Conservation (phyloP, 2,888 invertebrate species). For the Psylliodes chrysocephalus region DNA sequence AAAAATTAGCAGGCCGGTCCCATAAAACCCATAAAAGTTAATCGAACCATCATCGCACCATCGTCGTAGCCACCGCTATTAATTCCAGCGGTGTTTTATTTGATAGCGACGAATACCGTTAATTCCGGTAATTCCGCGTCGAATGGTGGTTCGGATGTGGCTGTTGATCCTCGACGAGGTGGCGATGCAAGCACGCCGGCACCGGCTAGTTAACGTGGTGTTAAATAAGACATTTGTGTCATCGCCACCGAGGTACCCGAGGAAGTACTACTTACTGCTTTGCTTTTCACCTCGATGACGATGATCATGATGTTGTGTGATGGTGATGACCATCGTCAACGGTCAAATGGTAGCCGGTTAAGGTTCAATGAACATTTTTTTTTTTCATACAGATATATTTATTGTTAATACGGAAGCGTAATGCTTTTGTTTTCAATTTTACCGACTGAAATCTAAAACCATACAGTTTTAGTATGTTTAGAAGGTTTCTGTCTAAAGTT, state of each 20-base stretch:
- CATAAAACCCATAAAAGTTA: constrained; percentile 20
- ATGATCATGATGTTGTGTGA: no score
- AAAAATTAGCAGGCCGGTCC: constrained; percentile 17
- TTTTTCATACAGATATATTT: background rate
- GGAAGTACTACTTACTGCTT: constrained; percentile 17
- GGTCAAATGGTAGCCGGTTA: background rate
- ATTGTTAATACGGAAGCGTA: no score
- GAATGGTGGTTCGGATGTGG: constrained; percentile 21
- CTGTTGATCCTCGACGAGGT: constrained; percentile 33
- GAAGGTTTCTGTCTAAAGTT: no score
- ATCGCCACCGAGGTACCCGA: constrained; percentile 42
- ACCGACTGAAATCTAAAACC: no score
- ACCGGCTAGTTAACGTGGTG: constrained; percentile 44
- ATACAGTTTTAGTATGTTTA: no score
- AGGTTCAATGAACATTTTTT: background rate
- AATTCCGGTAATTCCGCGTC: constrained; percentile 42
- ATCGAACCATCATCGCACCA: constrained; percentile 18
- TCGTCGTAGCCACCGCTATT: constrained; percentile 26
- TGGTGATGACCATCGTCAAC: background rate
- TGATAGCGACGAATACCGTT: constrained; percentile 35
- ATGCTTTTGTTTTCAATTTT: no score
- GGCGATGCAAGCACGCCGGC: constrained; percentile 29
- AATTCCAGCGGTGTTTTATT: constrained; percentile 42
- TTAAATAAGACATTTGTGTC: constrained; percentile 52
- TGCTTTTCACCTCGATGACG: no score